Evolutionary conservation across 2,113 vertebrate genomes (phyloP), one percentile per base, ranked within the genome.

Genomic region (Capra hircus): DNA sequence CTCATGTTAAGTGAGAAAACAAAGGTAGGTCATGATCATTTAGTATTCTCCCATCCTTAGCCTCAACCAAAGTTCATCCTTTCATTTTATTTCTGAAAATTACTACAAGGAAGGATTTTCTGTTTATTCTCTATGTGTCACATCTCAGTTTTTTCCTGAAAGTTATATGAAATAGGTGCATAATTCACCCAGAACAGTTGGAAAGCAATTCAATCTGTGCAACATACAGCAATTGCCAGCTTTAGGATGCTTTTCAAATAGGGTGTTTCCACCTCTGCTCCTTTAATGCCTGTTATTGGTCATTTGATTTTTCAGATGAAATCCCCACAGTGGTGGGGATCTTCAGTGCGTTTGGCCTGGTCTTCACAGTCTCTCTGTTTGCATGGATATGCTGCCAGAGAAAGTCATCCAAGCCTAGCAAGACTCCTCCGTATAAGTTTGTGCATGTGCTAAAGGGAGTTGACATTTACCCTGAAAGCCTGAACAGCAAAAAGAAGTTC

Each of bases 381-480:
- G 99, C 99, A 33, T 99, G 99, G 99, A 99, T 99, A 98, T 99
- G 99, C 98, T 99, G 99, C 97, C 99, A 99, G 93, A 99, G 99
- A 95, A 99, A 99, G 98, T 99, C 99, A 95, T 99, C 99, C 57
- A 99, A 99, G 97, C 99, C 99, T 90, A 99, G 99, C 98, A 99
- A 99, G 98, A 99, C 99, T 13, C 99, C 99, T 92, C 99, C 99
- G 0, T 99, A 99, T 98, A 99, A 99, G 98, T 99, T 99, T 97
- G 99, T 99, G 81, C 99, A 99, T 98, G 99, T 99, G 99, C 99
- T 99, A 71, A 99, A 99, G 97, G 99, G 99, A 33, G 99, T 99
- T 80, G 99, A 99, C 98, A 99, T 99, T 97, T 99, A 99, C 94
- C 99, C 99, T 0, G 99, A 99, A 98, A 99, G 99, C 97, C 99